Conservation (phyloP, 2,113 vertebrate genomes). For the Erythrolamprus reginae region DNA sequence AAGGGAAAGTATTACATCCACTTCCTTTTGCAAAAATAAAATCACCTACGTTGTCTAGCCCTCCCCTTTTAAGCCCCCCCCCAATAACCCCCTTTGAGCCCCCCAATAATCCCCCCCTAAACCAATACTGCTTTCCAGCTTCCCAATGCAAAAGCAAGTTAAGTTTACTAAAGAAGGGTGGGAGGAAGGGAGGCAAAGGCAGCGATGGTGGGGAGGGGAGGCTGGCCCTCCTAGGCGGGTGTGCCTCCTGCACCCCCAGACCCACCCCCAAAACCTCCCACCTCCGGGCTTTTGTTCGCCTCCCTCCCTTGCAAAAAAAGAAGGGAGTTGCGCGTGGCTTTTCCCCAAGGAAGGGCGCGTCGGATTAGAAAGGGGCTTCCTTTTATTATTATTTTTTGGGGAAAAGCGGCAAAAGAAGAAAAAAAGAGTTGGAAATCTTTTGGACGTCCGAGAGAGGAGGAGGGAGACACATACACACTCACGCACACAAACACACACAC, state of each 20-base stretch:
- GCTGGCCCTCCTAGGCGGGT: neutral
- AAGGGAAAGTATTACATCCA: neutral
- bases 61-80: neutral
- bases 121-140: neutral
- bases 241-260: neutral
- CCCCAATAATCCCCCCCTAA: neutral
- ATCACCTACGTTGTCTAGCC: neutral
- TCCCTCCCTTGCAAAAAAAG: neutral
- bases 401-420: neutral
- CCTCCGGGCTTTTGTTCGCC: neutral
- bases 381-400: no score
- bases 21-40: neutral
- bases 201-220: neutral
- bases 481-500: neutral
- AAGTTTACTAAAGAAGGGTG: neutral
- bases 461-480: neutral
- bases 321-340: neutral
- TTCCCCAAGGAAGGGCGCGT: neutral
- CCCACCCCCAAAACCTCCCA: no score
- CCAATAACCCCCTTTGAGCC: neutral
- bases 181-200: neutral
- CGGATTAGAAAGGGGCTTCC: neutral
- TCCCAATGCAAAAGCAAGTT: neutral
- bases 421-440: constrained; percentile 57
- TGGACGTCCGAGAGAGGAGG: constrained; percentile 56